Evolutionary conservation across 2,113 vertebrate genomes (phyloP).

Genomic region (Apteryx mantelli): DNA sequence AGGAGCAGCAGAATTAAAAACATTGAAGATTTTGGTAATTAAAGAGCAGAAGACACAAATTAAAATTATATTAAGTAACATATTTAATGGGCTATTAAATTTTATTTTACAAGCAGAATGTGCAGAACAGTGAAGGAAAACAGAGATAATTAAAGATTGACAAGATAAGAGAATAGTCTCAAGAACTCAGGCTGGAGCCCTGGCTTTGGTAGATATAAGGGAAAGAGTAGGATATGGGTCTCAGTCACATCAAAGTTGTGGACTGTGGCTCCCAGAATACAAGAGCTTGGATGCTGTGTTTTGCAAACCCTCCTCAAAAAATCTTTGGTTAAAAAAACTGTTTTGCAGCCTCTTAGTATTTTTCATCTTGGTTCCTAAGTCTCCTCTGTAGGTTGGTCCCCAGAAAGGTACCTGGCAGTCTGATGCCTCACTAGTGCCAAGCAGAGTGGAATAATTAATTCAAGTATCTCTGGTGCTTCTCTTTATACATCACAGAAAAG

Average conservation of each 20-base stretch:
- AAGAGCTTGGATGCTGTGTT: neutral
- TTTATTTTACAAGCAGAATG: neutral
- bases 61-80: neutral
- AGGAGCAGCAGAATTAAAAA: conserved; percentile 26
- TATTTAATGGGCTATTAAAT: conserved; percentile 19
- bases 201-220: neutral
- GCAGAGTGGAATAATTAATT: neutral
- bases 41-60: conserved; percentile 47
- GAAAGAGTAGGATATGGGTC: neutral
- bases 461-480: neutral
- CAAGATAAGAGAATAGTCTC: neutral
- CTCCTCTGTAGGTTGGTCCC: neutral
- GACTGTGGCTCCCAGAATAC: neutral
- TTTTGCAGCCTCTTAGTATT: neutral
- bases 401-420: neutral
- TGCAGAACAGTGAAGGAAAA: neutral
- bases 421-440: neutral
- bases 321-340: neutral
- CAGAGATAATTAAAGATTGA: neutral
- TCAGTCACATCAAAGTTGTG: neutral
- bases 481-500: neutral
- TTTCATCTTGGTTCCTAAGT: neutral
- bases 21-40: conserved; percentile 19
- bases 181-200: neutral
- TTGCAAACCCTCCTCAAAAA: neutral